A percentile compares a stretch with the other conserved stretches of the same genome.
Evolutionary conservation across 2,113 vertebrate genomes (phyloP).

Genomic region (Zosterops hypoxanthus): DNA sequence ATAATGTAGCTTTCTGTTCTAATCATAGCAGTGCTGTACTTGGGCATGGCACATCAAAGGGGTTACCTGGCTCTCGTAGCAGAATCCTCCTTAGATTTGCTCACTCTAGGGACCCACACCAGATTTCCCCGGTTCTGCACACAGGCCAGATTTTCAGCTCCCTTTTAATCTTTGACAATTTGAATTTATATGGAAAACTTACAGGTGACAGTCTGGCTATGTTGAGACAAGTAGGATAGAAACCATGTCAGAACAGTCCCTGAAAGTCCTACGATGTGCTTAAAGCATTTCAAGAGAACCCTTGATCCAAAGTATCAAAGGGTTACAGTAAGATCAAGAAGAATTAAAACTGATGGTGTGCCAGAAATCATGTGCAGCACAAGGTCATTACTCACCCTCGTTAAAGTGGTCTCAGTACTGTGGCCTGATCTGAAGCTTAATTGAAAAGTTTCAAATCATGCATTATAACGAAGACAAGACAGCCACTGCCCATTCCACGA

Average conservation of each 20-base stretch:
- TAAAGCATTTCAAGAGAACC: slow-evolving; percentile 76
- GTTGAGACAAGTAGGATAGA: slow-evolving; percentile 71
- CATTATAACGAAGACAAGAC: slow-evolving; percentile 80
- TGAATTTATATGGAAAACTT: slow-evolving; percentile 76
- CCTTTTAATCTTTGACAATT: slow-evolving; percentile 83
- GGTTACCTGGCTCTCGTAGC: slow-evolving; percentile 46
- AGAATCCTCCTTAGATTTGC: slow-evolving; percentile 52
- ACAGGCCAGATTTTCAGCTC: slow-evolving; percentile 57
- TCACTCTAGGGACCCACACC: slow-evolving; percentile 68
- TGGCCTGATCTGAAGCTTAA: slow-evolving; percentile 81
- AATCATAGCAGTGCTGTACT: slow-evolving; percentile 52
- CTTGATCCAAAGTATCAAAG: slow-evolving; percentile 83
- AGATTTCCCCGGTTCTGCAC: slow-evolving; percentile 56
- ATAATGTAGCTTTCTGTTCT: slow-evolving; percentile 39
- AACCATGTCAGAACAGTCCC: slow-evolving; percentile 74
- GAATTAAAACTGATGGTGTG: slow-evolving; percentile 83
- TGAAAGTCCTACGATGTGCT: slow-evolving; percentile 74
- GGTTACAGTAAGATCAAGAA: slow-evolving; percentile 81
- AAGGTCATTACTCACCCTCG: slow-evolving; percentile 80
- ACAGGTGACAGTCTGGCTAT: slow-evolving; percentile 73
- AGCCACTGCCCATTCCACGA: slow-evolving; percentile 74
- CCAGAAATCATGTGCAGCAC: slow-evolving; percentile 78
- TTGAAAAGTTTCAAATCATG: slow-evolving; percentile 82
- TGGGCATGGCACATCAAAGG: slow-evolving; percentile 69
- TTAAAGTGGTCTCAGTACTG: slow-evolving; percentile 77